Percentiles rank a stretch among this genome's conserved stretches.
phyloP scores from a whole-genome alignment of 2,888 invertebrate species.

The Lochmaea capreae region DNA sequence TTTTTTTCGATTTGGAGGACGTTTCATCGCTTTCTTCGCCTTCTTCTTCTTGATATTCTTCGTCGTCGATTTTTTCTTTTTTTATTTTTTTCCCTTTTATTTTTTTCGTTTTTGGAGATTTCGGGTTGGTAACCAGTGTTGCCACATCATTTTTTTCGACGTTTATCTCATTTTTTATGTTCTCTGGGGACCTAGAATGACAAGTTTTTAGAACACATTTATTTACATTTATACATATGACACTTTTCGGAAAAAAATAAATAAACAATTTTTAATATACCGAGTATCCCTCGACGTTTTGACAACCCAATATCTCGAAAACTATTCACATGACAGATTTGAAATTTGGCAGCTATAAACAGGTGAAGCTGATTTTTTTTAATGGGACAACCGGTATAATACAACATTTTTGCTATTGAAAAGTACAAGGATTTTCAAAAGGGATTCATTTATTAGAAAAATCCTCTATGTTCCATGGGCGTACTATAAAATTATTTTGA shows the following conservation, averaged over 20 bases:
- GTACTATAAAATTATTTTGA: no score
- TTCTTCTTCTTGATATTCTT: constrained; percentile 12
- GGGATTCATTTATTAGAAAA: no score
- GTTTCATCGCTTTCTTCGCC: constrained; percentile 40
- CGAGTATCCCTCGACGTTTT: no score
- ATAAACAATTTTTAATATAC: no score
- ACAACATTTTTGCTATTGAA: no score
- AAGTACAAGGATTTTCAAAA: no score
- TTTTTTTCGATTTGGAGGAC: constrained; percentile 25
- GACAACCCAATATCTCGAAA: no score
- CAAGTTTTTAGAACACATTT: neutral
- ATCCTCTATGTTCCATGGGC: no score
- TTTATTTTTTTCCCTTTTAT: constrained; percentile 12
- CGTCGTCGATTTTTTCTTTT: neutral
- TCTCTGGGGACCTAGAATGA: constrained; percentile 8
- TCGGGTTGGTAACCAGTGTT: neutral
- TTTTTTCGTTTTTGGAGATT: neutral
- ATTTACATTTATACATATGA: neutral
- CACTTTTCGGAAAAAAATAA: neutral
- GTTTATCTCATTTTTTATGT: neutral
- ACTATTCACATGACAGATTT: no score
- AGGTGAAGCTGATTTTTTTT: no score
- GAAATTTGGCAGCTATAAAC: no score
- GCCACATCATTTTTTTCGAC: neutral
- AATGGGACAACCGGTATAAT: no score